Conservation (phyloP, 1,140 invertebrate species). For the Drosophila fuyamai region DNA sequence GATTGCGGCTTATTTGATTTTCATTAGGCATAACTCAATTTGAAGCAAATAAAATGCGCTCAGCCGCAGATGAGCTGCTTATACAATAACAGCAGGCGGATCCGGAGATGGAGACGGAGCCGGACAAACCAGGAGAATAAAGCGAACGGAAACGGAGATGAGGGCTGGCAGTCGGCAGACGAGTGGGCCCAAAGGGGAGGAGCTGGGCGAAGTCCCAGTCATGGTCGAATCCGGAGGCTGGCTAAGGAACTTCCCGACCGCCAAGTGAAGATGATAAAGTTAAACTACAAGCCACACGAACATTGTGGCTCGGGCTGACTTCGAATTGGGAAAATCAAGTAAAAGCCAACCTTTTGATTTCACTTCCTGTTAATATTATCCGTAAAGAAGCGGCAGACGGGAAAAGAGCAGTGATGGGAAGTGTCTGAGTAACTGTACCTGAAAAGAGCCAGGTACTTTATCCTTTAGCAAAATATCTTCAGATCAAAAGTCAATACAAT, state of each 20-base stretch:
- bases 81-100: slow-evolving; percentile 61
- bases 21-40: slow-evolving; percentile 84
- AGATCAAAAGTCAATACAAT: too few relatives aligned
- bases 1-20: slow-evolving; percentile 83
- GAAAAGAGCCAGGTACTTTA: not conserved
- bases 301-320: slow-evolving; percentile 53
- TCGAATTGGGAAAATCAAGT: slow-evolving; percentile 78
- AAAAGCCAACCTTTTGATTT: slow-evolving; percentile 82
- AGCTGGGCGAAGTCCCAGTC: slow-evolving; percentile 9
- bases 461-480: not conserved
- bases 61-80: slow-evolving; percentile 82
- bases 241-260: slow-evolving; percentile 56
- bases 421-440: not conserved
- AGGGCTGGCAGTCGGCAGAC: slow-evolving; percentile 25
- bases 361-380: slow-evolving; percentile 81
- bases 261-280: slow-evolving; percentile 79
- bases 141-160: slow-evolving; percentile 68
- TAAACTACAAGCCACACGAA: slow-evolving; percentile 73
- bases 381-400: slow-evolving; percentile 20
- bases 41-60: slow-evolving; percentile 82
- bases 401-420: slow-evolving; percentile 1
- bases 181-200: slow-evolving; percentile 36
- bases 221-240: slow-evolving; percentile 16
- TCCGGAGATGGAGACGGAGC: slow-evolving; percentile 25
- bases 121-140: slow-evolving; percentile 54